phyloP scores from a whole-genome alignment of 2,888 invertebrate species.

The Eupeodes latifasciatus region DNA sequence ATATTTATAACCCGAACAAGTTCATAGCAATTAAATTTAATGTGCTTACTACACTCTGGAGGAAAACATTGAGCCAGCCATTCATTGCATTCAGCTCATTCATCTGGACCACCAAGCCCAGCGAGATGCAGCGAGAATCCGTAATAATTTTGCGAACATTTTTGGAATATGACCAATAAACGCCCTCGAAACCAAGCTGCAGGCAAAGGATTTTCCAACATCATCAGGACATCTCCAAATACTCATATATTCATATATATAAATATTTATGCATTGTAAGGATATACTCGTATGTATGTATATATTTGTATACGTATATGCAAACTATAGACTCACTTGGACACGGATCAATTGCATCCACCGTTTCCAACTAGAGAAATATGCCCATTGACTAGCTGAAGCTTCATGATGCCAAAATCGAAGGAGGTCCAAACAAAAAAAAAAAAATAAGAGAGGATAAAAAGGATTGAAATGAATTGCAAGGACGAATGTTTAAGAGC shows the following conservation, averaged over 20 bases:
- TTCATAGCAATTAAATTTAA: slow-evolving; percentile 76
- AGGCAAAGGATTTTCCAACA: slow-evolving; percentile 29
- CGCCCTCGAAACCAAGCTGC: slow-evolving; percentile 61
- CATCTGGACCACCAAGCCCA: slow-evolving; percentile 63
- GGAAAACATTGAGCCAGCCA: slow-evolving; percentile 65
- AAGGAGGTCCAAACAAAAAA: slow-evolving; percentile 23
- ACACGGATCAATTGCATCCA: slow-evolving; percentile 74
- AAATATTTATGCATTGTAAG: no score
- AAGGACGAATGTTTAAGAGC: slow-evolving; percentile 30
- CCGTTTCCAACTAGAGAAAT: slow-evolving; percentile 70
- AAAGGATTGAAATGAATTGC: slow-evolving; percentile 14
- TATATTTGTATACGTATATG: not conserved
- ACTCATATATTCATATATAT: slow-evolving; percentile 46
- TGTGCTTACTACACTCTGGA: slow-evolving; percentile 67
- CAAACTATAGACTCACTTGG: slow-evolving; percentile 58
- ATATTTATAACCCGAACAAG: slow-evolving; percentile 61
- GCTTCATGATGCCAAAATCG: slow-evolving; percentile 69
- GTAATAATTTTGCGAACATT: slow-evolving; percentile 69
- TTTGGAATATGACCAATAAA: slow-evolving; percentile 76
- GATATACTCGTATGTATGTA: no score
- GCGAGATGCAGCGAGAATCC: slow-evolving; percentile 30
- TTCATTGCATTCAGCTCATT: slow-evolving; percentile 73
- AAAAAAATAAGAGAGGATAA: not conserved
- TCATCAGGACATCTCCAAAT: slow-evolving; percentile 4
- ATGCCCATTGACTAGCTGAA: slow-evolving; percentile 68